These are phyloP conservation scores for Cheilosia grossa DNA, from an alignment of 2,888 invertebrate species.

Conservation along the genomic window DNA sequence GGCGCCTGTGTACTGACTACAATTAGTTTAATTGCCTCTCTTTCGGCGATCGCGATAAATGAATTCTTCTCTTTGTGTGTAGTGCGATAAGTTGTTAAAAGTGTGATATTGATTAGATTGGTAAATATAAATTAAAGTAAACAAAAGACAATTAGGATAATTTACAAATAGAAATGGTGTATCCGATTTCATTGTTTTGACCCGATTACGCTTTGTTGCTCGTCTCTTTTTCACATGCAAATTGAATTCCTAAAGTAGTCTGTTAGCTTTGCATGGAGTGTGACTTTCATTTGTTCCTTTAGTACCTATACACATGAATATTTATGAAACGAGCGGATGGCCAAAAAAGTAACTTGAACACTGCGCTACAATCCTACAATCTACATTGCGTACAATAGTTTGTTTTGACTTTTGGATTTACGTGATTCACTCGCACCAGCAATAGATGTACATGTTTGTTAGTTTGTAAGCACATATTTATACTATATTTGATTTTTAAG, in stretches of 20 bases:
- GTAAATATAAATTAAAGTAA: conserved; percentile 1
- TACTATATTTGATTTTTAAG: background rate
- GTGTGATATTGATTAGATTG: conserved; percentile 23
- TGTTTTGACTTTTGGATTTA: conserved; percentile 11
- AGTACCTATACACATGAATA: conserved; percentile 37
- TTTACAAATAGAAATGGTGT: conserved; percentile 1
- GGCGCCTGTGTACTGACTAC: background rate
- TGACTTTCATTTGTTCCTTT: conserved; percentile 64
- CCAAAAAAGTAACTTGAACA: conserved; percentile 19
- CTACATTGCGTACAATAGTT: conserved; percentile 52
- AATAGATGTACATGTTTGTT: background rate
- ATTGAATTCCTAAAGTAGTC: background rate
- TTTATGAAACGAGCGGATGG: conserved; percentile 57
- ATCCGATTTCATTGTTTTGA: conserved; percentile 10
- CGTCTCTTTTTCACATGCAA: background rate
- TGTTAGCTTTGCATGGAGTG: conserved; percentile 3
- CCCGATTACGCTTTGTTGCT: background rate
- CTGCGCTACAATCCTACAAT: conserved; percentile 8
- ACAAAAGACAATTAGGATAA: background rate
- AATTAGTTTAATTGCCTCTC: conserved; percentile 19
- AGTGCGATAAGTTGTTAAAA: conserved; percentile 9
- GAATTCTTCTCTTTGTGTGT: conserved; percentile 8
- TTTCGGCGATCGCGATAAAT: conserved; percentile 10
- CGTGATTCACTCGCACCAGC: conserved; percentile 11
- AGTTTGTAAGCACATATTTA: background rate